Evolutionary conservation across 2,113 vertebrate genomes (phyloP).

Genomic region (Callochromis pleurospilus): DNA sequence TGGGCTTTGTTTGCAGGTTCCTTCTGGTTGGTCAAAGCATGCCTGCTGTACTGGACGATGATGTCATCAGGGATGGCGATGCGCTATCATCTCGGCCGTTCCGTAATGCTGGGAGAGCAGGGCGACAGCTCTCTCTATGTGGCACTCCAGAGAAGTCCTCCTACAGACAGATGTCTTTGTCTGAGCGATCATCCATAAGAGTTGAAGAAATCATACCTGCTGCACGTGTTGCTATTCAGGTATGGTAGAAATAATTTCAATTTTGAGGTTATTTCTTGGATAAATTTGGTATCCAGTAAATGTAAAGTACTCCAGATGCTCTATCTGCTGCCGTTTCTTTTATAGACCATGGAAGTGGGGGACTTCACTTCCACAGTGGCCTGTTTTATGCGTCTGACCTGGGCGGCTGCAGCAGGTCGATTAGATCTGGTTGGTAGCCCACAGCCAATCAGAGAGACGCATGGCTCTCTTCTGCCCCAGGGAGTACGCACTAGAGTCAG

Average conservation of each 20-base stretch:
- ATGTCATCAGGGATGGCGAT: constrained; percentile 87
- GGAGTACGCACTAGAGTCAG: constrained; percentile 92
- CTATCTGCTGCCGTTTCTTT: not conserved
- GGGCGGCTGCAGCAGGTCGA: constrained; percentile 94
- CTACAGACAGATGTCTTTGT: constrained; percentile 91
- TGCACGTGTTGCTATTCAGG: constrained; percentile 95
- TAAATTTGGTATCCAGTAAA: not conserved
- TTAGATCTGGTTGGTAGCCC: constrained; percentile 94
- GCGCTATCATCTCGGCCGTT: constrained; percentile 93
- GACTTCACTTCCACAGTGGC: constrained; percentile 96
- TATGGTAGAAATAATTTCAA: constrained; percentile 27
- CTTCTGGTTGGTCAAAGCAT: constrained; percentile 94
- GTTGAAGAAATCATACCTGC: constrained; percentile 98
- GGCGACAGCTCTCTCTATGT: constrained; percentile 90
- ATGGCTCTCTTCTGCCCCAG: constrained; percentile 80
- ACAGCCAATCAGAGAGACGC: constrained; percentile 93
- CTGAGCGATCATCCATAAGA: constrained; percentile 93
- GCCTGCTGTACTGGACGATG: constrained; percentile 87
- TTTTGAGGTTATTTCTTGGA: not conserved
- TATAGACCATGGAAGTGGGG: constrained; percentile 93
- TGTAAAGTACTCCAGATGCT: not conserved
- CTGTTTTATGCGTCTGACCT: constrained; percentile 96
- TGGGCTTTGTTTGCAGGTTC: constrained; percentile 74
- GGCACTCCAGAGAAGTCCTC: constrained; percentile 95
- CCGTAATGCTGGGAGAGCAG: constrained; percentile 81